phyloP scores from a whole-genome alignment of 2,797 vertebrate species.

The Tolypeutes matacus region DNA sequence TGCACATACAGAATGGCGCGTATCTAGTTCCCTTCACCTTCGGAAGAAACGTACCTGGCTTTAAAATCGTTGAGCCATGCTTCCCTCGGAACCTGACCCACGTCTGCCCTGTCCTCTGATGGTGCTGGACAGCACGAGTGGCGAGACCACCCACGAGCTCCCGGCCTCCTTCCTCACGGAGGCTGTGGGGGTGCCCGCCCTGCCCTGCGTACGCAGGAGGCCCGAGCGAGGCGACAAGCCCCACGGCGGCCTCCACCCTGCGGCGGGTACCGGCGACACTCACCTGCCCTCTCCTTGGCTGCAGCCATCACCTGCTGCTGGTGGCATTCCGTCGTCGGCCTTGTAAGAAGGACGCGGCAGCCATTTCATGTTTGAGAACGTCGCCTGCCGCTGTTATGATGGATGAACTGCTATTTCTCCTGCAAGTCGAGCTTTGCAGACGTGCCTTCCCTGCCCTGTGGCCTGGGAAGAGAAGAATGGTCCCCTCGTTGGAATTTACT shows the following conservation, averaged over 20 bases:
- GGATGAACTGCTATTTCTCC: not conserved
- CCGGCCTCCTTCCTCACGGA: too few relatives aligned
- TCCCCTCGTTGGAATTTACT: too few relatives aligned
- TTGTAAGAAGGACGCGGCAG: not conserved
- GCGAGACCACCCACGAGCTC: too few relatives aligned
- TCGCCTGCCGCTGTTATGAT: fast-evolving
- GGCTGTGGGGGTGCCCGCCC: not conserved
- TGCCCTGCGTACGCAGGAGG: too few relatives aligned
- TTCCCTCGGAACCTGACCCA: not conserved
- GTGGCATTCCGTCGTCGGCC: not conserved
- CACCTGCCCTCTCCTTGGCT: too few relatives aligned
- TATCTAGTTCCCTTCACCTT: fast-evolving
- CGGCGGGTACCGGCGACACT: too few relatives aligned
- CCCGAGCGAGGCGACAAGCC: fast-evolving
- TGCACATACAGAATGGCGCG: too few relatives aligned
- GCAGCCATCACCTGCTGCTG: fast-evolving
- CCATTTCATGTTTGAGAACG: not conserved
- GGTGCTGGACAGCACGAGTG: not conserved
- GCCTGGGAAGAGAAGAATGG: not conserved
- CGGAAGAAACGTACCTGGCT: not conserved
- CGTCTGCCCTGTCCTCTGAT: fast-evolving
- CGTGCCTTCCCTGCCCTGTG: fast-evolving
- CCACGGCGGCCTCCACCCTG: too few relatives aligned
- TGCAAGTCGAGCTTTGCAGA: fast-evolving
- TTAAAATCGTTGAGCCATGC: fast-evolving